Conservation (phyloP, 2,888 invertebrate species). For the Eristalis pertinax region DNA sequence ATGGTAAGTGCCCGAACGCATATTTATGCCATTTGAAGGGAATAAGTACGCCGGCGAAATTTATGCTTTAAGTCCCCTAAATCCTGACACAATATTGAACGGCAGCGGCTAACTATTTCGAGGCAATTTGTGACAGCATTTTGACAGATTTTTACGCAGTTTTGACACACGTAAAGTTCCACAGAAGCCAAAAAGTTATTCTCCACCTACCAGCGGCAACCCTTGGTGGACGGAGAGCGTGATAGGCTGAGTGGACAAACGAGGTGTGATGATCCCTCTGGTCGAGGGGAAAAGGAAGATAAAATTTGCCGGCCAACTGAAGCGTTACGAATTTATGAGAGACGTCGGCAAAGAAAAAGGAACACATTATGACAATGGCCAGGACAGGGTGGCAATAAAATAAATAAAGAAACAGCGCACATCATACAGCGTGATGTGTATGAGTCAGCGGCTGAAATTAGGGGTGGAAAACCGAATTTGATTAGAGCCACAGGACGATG, state of each 20-base stretch:
- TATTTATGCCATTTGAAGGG: neutral
- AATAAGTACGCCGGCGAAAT: neutral
- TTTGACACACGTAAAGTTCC: neutral
- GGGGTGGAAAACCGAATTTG: conserved; percentile 16
- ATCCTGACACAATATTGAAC: neutral
- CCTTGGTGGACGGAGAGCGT: neutral
- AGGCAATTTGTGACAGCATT: neutral
- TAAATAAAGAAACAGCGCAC: conserved; percentile 8
- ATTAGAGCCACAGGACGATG: conserved; percentile 32
- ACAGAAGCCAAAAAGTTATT: too few relatives aligned
- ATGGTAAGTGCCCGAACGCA: neutral
- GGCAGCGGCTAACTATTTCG: neutral
- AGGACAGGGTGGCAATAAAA: conserved; percentile 8
- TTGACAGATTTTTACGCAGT: neutral
- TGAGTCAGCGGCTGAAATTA: conserved; percentile 7
- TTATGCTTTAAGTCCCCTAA: neutral
- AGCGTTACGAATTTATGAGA: conserved; percentile 4
- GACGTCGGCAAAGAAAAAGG: neutral
- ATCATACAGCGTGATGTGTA: conserved; percentile 10
- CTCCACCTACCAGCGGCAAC: too few relatives aligned
- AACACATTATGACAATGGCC: neutral
- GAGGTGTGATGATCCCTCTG: neutral
- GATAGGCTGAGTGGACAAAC: neutral
- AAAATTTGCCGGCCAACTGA: neutral
- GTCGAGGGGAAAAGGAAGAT: neutral